Conservation (phyloP, 1,140 invertebrate species). For the Listronotus bonariensis region DNA sequence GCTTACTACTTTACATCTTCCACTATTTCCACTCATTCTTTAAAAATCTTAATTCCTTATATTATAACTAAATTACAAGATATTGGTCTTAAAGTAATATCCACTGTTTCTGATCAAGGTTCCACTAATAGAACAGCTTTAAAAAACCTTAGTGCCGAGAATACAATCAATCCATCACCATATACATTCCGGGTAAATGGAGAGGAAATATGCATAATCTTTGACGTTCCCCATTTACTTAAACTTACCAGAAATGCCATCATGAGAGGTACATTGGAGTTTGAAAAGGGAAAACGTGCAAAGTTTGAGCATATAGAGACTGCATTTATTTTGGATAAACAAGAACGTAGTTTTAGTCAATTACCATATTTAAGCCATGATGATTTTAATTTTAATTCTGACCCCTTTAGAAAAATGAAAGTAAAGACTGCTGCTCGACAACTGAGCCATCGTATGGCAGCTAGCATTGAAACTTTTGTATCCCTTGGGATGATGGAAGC, state of each 20-base stretch:
- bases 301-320: no score
- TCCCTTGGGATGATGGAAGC: background rate
- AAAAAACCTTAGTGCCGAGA: background rate
- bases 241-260: background rate
- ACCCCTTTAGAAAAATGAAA: no score
- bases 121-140: background rate
- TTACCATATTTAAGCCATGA: no score
- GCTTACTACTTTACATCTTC: background rate
- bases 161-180: background rate
- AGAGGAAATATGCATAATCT: background rate
- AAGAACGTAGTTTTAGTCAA: no score
- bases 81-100: background rate
- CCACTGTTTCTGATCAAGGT: background rate
- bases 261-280: background rate
- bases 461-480: background rate
- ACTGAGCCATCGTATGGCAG: background rate
- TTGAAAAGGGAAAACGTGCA: background rate
- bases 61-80: constrained; percentile 2
- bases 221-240: constrained; percentile 1
- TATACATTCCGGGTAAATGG: background rate
- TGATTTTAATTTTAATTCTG: no score
- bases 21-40: background rate
- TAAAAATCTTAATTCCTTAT: background rate
- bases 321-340: no score
- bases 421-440: no score